Evolutionary conservation across 1,140 invertebrate genomes (phyloP).

Genomic region (Ditylenchus dipsaci): DNA sequence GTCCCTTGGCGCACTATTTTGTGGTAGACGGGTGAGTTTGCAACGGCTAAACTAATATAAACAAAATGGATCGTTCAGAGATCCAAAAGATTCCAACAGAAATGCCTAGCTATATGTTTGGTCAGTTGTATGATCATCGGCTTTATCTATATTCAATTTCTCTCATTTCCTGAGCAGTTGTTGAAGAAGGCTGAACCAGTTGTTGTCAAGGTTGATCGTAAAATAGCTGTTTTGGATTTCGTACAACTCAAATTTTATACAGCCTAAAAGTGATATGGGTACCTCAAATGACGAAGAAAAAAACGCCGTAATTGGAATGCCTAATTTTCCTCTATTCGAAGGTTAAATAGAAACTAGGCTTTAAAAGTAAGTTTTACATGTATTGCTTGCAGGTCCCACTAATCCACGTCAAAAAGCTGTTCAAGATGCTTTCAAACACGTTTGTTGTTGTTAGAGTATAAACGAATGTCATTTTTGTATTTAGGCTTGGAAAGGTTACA

Average conservation of each 20-base stretch:
- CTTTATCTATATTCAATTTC: conserved; percentile 27
- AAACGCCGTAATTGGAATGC: background rate
- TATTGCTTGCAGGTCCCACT: conserved; percentile 64
- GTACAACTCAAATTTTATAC: background rate
- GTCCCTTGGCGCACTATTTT: background rate
- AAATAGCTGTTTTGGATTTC: background rate
- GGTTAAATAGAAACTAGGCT: background rate
- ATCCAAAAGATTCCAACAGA: no score
- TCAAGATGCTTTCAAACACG: conserved; percentile 73
- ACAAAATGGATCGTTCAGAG: no score
- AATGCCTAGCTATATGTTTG: background rate
- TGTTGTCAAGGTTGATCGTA: background rate
- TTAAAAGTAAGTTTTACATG: no score
- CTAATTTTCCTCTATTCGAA: conserved; percentile 14
- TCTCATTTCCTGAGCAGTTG: conserved; percentile 5
- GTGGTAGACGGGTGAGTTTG: background rate
- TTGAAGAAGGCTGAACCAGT: conserved; percentile 6
- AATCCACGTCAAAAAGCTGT: conserved; percentile 76
- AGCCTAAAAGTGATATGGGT: background rate
- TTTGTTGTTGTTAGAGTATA: background rate
- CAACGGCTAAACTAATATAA: no score
- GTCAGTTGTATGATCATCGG: conserved; percentile 1
- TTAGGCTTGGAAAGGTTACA: conserved; percentile 81
- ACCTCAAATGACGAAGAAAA: background rate
- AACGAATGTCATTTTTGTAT: background rate